Base-by-base conservation (phyloP, 2,888 invertebrate species). In the Andrena camellia region DNA sequence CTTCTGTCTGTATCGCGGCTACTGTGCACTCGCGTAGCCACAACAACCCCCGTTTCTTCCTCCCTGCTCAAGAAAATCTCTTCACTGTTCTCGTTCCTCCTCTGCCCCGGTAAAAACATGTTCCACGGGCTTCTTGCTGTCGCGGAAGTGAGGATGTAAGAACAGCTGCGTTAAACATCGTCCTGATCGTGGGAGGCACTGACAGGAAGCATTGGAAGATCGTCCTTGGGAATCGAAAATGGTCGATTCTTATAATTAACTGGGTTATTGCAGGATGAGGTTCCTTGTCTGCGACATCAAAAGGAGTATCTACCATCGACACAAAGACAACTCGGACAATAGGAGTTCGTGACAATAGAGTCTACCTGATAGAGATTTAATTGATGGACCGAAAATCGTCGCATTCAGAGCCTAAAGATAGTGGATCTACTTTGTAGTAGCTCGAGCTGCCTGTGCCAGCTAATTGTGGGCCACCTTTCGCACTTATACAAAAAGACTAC, bases 1-100 rank as follows among this genome's bases (percentile, higher is more conserved):
- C 72, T 33, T 78, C 50, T 63, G 76, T 59, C 69, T 52, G 68
- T 64, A 42, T 66, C 62, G 62, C 59, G 62, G 42, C 59, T 62
- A 57, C 62, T 10, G 20, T 29, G 48, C 67, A 50, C 69, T 59
- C 66, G 71, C 62, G 60, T 57, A 64, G 50, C 68, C 77, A 66
- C 35, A 70, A 72, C 29, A 66, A 81, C 60, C 67, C 70, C 72
- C 59, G 20, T 57, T 54, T 50, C 52, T 63, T 35, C 67, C 10
- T 35, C 63, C 50, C n/a, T 35, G 52, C 52, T 10, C 57, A 23
- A 67, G 75, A 63, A 76, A 74, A 75, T 72, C 62, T 62, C 42
- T 23, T 35, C 59, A 66, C 59, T 29, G 52, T 26, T 67, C 26
- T 48, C 52, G 8, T 72, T 48, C 26, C 48, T 20, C 62, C 59